Conservation (phyloP, 2,113 vertebrate species). For the Antechinus flavipes region DNA sequence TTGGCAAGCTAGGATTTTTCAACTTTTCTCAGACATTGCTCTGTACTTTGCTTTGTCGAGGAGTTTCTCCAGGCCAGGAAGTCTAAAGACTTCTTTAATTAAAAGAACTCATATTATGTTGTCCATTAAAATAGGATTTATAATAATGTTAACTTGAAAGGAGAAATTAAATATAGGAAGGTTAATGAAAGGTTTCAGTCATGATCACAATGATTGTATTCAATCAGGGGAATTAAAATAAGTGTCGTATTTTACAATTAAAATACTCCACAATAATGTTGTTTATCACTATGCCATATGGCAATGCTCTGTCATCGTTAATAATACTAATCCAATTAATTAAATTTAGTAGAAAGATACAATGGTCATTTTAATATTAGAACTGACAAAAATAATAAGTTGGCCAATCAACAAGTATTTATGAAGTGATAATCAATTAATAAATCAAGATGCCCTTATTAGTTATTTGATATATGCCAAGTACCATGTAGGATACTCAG, state of each 20-base stretch:
- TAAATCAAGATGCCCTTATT: background rate
- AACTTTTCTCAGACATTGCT: background rate
- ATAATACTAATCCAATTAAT: slow-evolving; percentile 76
- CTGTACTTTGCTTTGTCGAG: slow-evolving; percentile 38
- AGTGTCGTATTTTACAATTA: slow-evolving; percentile 80
- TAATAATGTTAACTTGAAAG: slow-evolving; percentile 79
- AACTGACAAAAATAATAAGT: slow-evolving; percentile 60
- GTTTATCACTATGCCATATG: slow-evolving; percentile 75
- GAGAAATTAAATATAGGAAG: slow-evolving; percentile 83
- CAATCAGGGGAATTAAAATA: slow-evolving; percentile 79
- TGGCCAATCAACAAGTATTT: background rate
- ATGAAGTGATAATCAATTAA: background rate
- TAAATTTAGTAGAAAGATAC: slow-evolving; percentile 64
- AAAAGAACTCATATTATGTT: slow-evolving; percentile 66
- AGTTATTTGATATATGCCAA: background rate
- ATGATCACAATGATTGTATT: slow-evolving; percentile 77
- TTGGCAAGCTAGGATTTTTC: slow-evolving; percentile 8
- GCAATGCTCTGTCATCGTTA: slow-evolving; percentile 75
- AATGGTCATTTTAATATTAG: slow-evolving; percentile 65
- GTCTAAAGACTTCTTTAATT: slow-evolving; percentile 58
- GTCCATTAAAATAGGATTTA: slow-evolving; percentile 64
- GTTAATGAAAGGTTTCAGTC: slow-evolving; percentile 85
- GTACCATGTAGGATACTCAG: background rate
- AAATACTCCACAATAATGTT: slow-evolving; percentile 77
- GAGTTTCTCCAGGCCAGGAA: slow-evolving; percentile 37